Percentiles rank a stretch among this genome's conserved stretches.
These are phyloP conservation scores for Pteronura brasiliensis DNA, from an alignment of 2,113 vertebrate genomes.

Conservation along the genomic window DNA sequence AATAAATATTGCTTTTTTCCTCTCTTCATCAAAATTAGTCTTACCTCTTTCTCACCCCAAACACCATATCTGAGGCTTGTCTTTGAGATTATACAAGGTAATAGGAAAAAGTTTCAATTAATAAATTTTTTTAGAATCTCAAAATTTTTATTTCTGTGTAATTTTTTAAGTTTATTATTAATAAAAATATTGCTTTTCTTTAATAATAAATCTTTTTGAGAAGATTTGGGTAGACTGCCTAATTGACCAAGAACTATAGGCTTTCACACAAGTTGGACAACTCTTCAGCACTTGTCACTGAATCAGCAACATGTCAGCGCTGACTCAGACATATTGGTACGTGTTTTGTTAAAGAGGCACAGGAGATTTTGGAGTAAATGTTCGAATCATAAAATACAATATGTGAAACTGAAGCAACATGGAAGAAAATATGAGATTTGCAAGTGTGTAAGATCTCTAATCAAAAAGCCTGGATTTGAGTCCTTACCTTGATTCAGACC, in stretches of 20 bases:
- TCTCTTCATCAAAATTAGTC: neutral
- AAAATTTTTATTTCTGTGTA: neutral
- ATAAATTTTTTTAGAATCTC: neutral
- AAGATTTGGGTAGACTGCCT: neutral
- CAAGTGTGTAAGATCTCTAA: fast-evolving
- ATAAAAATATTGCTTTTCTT: neutral
- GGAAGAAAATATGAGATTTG: neutral
- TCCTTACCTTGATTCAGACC: neutral
- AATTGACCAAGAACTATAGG: neutral
- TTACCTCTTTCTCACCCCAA: neutral
- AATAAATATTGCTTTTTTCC: neutral
- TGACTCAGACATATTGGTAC: neutral
- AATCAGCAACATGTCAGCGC: neutral
- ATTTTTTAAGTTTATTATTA: neutral
- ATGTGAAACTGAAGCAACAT: neutral
- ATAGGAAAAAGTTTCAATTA: neutral
- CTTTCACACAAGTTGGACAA: neutral
- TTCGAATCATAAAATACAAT: neutral
- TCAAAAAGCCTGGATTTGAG: neutral
- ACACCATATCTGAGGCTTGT: neutral
- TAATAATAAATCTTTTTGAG: neutral
- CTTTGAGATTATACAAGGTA: neutral
- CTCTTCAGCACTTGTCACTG: neutral
- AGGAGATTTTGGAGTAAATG: neutral
- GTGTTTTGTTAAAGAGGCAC: neutral